These are phyloP conservation scores for Hypomecis atomaria DNA, from an alignment of 2,888 invertebrate genomes.

Conservation along the genomic window DNA sequence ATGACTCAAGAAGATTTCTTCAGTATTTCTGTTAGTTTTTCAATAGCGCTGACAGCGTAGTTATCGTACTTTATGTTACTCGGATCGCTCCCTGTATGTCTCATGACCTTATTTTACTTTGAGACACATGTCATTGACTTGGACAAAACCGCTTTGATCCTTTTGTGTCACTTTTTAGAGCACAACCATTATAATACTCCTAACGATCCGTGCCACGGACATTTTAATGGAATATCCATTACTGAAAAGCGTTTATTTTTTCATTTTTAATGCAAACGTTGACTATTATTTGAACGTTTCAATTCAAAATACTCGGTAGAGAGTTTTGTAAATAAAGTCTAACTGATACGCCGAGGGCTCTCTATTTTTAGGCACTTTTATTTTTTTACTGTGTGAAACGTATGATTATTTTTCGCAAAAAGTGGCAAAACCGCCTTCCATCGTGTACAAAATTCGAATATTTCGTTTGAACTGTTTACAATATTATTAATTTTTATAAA, in stretches of 20 bases:
- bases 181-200: neutral
- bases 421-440: too few species aligned
- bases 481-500: too few species aligned
- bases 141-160: neutral
- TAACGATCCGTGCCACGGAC: conserved; percentile 14
- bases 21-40: too few species aligned
- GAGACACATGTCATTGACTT: neutral
- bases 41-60: too few species aligned
- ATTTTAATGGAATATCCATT: conserved; percentile 30
- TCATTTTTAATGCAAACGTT: conserved; percentile 16
- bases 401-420: too few species aligned
- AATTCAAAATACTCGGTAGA: conserved; percentile 14
- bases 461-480: too few species aligned
- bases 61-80: too few species aligned
- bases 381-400: neutral
- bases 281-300: conserved; percentile 24
- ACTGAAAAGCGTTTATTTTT: conserved; percentile 12
- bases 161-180: neutral
- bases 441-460: too few species aligned
- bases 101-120: too few species aligned
- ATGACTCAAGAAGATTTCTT: too few species aligned
- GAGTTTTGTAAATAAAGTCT: conserved; percentile 14
- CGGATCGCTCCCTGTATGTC: neutral
- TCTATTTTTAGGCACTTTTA: neutral
- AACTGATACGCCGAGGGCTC: neutral